A percentile compares a stretch with the other conserved stretches of the same genome.
phyloP scores from a whole-genome alignment of 2,113 vertebrate genomes.

The Tragelaphus scriptus region DNA sequence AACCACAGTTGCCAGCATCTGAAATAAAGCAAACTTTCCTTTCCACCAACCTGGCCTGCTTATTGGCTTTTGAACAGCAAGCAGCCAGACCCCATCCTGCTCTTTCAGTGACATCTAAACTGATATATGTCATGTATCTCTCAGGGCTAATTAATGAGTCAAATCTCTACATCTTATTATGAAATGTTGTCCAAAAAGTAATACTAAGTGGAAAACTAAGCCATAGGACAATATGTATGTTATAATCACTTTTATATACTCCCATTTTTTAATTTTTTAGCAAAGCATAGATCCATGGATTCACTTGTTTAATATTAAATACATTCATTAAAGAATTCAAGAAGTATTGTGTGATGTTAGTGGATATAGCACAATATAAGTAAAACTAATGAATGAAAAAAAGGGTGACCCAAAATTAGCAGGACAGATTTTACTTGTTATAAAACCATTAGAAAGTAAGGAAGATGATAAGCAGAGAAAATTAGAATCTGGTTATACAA shows the following conservation, averaged over 20 bases:
- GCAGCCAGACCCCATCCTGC: not conserved
- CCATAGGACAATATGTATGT: not conserved
- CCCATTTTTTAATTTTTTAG: not conserved
- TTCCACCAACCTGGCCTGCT: not conserved
- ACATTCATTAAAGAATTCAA: not conserved
- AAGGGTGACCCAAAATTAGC: not conserved
- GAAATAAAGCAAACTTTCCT: not conserved
- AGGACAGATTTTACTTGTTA: not conserved
- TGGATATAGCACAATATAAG: accelerated
- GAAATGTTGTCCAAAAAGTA: not conserved
- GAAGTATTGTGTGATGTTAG: not conserved
- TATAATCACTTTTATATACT: not conserved
- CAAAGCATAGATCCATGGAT: not conserved
- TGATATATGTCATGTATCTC: not conserved
- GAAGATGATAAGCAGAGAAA: not conserved
- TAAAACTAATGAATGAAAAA: not conserved
- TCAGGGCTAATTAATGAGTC: not conserved
- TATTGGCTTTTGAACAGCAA: not conserved
- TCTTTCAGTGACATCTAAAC: not conserved
- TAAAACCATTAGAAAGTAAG: not conserved
- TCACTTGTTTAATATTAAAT: not conserved
- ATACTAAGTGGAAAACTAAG: not conserved
- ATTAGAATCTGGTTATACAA: not conserved
- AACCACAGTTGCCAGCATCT: not conserved
- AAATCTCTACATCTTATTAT: not conserved